Percentiles rank a stretch among this genome's conserved stretches.
phyloP scores from a whole-genome alignment of 2,113 vertebrate genomes.

The Baryphthengus martii region DNA sequence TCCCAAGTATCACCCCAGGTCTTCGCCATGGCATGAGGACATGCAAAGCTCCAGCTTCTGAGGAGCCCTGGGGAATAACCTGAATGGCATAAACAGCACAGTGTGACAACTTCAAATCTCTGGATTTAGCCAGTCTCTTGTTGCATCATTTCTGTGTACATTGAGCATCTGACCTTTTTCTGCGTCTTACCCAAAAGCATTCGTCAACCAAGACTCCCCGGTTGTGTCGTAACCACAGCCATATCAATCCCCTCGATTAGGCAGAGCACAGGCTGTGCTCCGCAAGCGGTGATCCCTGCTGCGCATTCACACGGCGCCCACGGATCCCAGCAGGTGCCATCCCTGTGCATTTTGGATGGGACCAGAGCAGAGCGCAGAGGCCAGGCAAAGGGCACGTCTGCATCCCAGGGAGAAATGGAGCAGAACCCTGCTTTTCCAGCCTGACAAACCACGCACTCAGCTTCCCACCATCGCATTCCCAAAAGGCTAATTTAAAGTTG shows the following conservation, averaged over 20 bases:
- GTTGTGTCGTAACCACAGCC: fast-evolving
- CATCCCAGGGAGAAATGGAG: neutral
- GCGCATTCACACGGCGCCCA: fast-evolving
- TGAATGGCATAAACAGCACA: neutral
- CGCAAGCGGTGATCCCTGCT: neutral
- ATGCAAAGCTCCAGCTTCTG: neutral
- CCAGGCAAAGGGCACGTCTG: fast-evolving
- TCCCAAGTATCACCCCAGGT: neutral
- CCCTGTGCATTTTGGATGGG: fast-evolving
- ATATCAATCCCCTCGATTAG: fast-evolving
- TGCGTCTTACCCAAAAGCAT: neutral
- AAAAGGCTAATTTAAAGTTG: neutral
- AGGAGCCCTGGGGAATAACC: neutral
- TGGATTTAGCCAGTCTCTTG: neutral
- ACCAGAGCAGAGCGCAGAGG: neutral
- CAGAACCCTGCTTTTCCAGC: neutral
- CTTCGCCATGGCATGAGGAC: neutral
- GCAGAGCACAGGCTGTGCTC: neutral
- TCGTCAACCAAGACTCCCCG: fast-evolving
- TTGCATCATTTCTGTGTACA: fast-evolving
- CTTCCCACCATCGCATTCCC: neutral
- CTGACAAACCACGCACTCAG: fast-evolving
- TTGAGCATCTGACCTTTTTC: neutral
- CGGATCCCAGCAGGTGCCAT: neutral
- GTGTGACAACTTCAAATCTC: neutral